Evolutionary conservation across 2,888 invertebrate genomes (phyloP), one percentile per base, ranked within the genome.

Genomic region (Callyntrura guangdongensis): DNA sequence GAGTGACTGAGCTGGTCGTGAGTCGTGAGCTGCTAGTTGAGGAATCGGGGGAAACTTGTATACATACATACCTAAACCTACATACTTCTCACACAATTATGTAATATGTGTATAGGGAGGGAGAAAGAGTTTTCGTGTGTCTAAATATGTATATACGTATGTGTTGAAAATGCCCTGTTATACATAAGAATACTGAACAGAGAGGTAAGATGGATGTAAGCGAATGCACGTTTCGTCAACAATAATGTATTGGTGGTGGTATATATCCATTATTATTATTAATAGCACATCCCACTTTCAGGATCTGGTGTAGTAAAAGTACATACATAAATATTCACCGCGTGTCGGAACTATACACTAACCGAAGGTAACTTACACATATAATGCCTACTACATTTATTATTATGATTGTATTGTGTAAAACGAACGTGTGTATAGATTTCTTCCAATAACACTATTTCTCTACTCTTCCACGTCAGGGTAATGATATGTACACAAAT

Each of bases 1-100:
- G 89, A 89, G 84, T 79, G 86, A 86, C 79, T 79, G 84, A 86
- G 64, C 77, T 88, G 87, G 81, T 81, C 74, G 86, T 86, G 36
- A 36, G 36, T 36, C 36, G 36, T 36, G 36, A 86, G 64, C 77
- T 88, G 87, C 87, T 81, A 86, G 86, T 86, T 61, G 36, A 56
- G 69, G 67, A 47, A 56, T 36, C 22, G 27, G 79, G 36, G 86
- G 53, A 77, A 86, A 47, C 49, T 47, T 74, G 59, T 64, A 64
- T 59, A 47, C 20, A 17, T 17, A 22, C n/a, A 20, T 72, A 47
- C 17, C 36, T 47, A 67, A 12, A 2, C 72, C 14, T 20, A 49
- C 53, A 49, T 53, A 79, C n/a, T n/a, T n/a, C n/a, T n/a, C 1
- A 53, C 45, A 11, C 17, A n/a, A 53, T 22, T 1, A 69, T 12